phyloP scores from a whole-genome alignment of 2,888 invertebrate species.

The Lithophane ornitopus region DNA sequence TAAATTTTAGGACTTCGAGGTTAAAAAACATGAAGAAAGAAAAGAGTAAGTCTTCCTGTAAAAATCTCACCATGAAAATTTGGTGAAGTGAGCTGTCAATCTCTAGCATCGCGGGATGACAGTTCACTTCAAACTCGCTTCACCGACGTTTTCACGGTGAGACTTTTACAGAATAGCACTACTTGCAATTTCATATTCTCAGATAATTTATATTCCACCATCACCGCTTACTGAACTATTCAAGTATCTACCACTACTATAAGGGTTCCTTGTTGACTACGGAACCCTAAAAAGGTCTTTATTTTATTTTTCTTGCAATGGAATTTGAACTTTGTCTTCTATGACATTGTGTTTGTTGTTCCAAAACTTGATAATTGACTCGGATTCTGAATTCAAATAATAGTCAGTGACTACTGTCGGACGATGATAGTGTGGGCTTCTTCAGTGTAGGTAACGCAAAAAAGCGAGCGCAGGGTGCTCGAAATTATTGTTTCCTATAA shows the following conservation, averaged over 20 bases:
- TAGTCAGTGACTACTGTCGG: neutral
- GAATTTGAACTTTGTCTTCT: neutral
- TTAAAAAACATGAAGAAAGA: too few species aligned
- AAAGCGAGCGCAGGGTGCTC: neutral
- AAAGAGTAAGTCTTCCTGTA: neutral
- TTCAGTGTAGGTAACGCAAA: neutral
- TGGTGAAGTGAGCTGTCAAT: too few species aligned
- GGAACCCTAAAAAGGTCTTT: neutral
- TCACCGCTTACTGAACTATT: neutral
- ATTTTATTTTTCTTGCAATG: neutral
- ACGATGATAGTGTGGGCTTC: neutral
- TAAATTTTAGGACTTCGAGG: too few species aligned
- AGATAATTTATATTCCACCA: neutral
- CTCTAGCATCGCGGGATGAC: too few species aligned
- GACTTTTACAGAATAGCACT: too few species aligned
- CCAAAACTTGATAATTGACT: neutral
- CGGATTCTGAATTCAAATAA: too few species aligned
- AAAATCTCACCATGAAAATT: too few species aligned
- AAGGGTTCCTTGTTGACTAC: too few species aligned
- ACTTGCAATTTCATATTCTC: too few species aligned
- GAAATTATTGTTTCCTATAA: constrained; percentile 4
- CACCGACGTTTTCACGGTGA: too few species aligned
- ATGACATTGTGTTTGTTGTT: neutral
- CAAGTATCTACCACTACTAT: too few species aligned
- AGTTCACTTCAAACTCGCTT: too few species aligned